phyloP scores from a whole-genome alignment of 2,797 vertebrate genomes.

The Amblyopsis hoosieri region DNA sequence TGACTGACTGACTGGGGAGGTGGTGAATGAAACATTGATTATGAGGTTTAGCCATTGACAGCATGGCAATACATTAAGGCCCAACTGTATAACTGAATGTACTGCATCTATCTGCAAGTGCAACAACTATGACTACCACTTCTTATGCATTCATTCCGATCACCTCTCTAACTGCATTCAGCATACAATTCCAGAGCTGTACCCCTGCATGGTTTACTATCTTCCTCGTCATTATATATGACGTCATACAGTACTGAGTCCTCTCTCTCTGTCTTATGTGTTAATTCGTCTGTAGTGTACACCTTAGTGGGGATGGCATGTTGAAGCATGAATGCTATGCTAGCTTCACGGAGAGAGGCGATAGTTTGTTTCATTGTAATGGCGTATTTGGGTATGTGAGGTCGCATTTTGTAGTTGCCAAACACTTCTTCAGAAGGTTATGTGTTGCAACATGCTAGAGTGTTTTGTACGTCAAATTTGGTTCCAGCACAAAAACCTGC shows the following conservation, averaged over 20 bases:
- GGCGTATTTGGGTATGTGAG: conserved; percentile 48
- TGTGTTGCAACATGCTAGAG: too few species aligned
- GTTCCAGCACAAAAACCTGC: too few species aligned
- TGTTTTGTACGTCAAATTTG: too few species aligned
- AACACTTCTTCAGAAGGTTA: too few species aligned
- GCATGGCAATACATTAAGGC: conserved; percentile 72
- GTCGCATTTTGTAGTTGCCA: conserved; percentile 16
- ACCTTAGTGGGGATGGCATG: conserved; percentile 68
- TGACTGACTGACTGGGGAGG: conserved; percentile 64
- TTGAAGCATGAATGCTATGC: conserved; percentile 70
- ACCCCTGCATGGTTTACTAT: conserved; percentile 79
- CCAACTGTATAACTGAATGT: conserved; percentile 74
- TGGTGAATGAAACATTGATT: conserved; percentile 69
- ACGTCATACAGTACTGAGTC: conserved; percentile 68
- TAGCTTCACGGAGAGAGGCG: conserved; percentile 57
- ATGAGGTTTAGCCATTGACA: conserved; percentile 71
- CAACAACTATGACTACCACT: conserved; percentile 74
- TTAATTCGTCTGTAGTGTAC: conserved; percentile 60
- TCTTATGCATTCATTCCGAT: conserved; percentile 77
- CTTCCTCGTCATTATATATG: conserved; percentile 71
- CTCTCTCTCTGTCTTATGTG: conserved; percentile 72
- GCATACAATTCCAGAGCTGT: conserved; percentile 70
- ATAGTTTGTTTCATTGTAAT: conserved; percentile 48
- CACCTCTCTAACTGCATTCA: conserved; percentile 79
- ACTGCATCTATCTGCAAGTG: conserved; percentile 77